phyloP scores from a whole-genome alignment of 2,888 invertebrate genomes.

The Quadriops clusia region DNA sequence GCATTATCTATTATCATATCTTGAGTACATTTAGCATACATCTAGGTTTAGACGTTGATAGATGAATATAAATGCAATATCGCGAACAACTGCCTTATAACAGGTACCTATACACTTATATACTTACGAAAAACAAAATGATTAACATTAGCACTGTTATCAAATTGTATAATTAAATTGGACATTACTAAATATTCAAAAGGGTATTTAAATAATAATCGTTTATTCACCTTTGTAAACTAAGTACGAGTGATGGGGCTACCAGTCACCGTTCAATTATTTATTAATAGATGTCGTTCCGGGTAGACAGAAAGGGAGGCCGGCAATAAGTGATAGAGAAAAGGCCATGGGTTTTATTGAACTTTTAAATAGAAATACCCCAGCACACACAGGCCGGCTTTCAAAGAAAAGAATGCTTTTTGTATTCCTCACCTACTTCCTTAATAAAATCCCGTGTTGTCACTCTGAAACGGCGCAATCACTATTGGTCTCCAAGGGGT shows the following conservation, averaged over 20 bases:
- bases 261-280: slow-evolving; percentile 5
- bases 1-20: slow-evolving; percentile 17
- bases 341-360: slow-evolving; percentile 4
- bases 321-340: background rate
- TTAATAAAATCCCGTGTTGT: slow-evolving; percentile 29
- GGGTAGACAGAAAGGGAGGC: background rate
- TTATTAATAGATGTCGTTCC: slow-evolving; percentile 1
- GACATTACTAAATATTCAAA: no score
- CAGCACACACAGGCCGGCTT: background rate
- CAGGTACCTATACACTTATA: no score
- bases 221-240: no score
- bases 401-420: slow-evolving; percentile 19
- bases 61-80: no score
- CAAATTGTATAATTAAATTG: no score
- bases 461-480: slow-evolving; percentile 28
- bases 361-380: slow-evolving; percentile 5
- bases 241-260: no score
- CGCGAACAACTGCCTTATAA: no score
- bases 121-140: no score
- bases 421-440: slow-evolving; percentile 26
- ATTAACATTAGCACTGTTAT: no score
- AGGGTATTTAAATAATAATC: no score
- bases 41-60: slow-evolving; percentile 16
- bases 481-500: slow-evolving; percentile 27
- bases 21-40: slow-evolving; percentile 18